Evolutionary conservation across 2,113 vertebrate genomes (phyloP).

Genomic region (Bombycilla garrulus): DNA sequence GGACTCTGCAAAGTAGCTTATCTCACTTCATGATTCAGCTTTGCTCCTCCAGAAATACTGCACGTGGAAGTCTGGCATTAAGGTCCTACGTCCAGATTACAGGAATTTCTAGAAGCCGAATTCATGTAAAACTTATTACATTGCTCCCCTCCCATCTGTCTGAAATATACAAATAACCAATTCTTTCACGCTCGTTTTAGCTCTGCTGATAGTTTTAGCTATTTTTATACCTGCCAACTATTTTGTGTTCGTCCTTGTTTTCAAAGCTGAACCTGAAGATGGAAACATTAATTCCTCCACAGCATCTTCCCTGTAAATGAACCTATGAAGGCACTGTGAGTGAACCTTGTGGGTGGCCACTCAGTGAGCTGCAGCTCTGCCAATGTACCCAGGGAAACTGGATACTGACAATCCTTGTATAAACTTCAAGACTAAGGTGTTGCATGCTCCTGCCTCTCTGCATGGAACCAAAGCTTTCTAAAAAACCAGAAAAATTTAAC

Average conservation of each 20-base stretch:
- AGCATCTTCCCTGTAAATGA: not conserved
- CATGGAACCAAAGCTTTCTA: not conserved
- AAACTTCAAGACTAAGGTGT: not conserved
- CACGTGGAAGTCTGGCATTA: not conserved
- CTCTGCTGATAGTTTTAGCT: not conserved
- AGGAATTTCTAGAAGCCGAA: not conserved
- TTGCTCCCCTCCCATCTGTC: not conserved
- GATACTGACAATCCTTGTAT: not conserved
- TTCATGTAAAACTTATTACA: not conserved
- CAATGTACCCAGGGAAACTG: not conserved
- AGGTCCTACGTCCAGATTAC: not conserved
- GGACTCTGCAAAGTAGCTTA: not conserved
- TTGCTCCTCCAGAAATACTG: not conserved
- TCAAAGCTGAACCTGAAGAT: not conserved
- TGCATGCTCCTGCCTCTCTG: not conserved
- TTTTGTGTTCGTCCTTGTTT: not conserved
- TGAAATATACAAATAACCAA: not conserved
- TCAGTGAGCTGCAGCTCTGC: not conserved
- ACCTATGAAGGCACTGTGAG: not conserved
- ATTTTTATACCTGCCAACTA: not conserved
- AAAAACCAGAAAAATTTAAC: not conserved
- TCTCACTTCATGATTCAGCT: not conserved
- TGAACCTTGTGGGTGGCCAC: not conserved
- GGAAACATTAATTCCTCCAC: not conserved
- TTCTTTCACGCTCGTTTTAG: not conserved